Percentiles rank a stretch among this genome's conserved stretches.
These are phyloP conservation scores for Drosophila littoralis DNA, from an alignment of 1,140 invertebrate species.

Conservation along the genomic window DNA sequence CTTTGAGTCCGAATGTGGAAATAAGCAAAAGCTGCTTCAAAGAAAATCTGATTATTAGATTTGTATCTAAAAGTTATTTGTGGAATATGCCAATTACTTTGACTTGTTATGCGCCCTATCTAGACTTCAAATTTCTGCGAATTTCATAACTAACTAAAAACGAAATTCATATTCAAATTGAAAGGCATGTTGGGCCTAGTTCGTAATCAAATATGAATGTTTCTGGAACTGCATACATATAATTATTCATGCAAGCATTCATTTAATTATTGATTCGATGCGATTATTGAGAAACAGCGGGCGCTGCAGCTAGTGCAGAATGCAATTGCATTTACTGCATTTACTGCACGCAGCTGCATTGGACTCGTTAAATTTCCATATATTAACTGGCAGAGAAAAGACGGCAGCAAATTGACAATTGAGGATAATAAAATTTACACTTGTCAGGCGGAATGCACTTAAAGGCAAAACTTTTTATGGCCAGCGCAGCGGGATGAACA, in stretches of 20 bases:
- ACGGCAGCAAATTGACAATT: slow-evolving; percentile 22
- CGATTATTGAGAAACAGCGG: slow-evolving; percentile 4
- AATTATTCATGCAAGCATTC: neutral
- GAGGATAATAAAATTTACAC: slow-evolving; percentile 22
- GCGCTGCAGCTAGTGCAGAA: neutral
- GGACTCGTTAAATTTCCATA: slow-evolving; percentile 6
- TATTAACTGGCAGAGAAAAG: slow-evolving; percentile 8
- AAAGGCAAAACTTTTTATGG: slow-evolving; percentile 14
- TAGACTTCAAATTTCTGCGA: no score
- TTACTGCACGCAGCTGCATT: slow-evolving; percentile 1
- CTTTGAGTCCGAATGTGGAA: no score
- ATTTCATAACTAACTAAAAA: no score
- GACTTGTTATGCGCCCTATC: no score
- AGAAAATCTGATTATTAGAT: no score
- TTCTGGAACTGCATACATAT: neutral
- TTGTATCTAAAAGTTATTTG: no score
- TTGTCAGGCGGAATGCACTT: neutral
- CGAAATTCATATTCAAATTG: no score
- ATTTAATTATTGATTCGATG: neutral
- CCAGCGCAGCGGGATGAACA: neutral
- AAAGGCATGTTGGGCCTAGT: no score
- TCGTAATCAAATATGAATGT: no score
- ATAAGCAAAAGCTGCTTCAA: no score
- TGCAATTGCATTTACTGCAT: slow-evolving; percentile 12
- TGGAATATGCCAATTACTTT: no score